phyloP scores from a whole-genome alignment of 2,797 vertebrate species.

The Sorex maritimensis region DNA sequence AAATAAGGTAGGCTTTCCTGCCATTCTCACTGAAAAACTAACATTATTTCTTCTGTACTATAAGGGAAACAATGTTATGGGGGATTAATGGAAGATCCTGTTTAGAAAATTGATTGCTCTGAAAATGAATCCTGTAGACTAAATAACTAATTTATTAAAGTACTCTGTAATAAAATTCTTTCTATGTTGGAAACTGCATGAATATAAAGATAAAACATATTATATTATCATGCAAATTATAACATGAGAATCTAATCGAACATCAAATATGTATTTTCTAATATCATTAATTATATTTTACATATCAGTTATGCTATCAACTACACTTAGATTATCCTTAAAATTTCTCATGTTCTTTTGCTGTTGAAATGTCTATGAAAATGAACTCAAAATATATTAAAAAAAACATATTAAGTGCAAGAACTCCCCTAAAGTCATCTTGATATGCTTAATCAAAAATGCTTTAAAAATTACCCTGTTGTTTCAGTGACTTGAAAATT shows the following conservation, averaged over 20 bases:
- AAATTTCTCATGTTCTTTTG: slow-evolving; percentile 39
- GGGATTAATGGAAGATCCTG: slow-evolving; percentile 9
- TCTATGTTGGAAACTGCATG: slow-evolving; percentile 37
- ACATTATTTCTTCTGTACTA: background rate
- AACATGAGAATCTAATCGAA: slow-evolving; percentile 23
- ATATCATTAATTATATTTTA: slow-evolving; percentile 64
- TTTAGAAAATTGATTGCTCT: slow-evolving; percentile 59
- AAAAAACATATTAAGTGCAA: slow-evolving; percentile 58
- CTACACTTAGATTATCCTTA: slow-evolving; percentile 54
- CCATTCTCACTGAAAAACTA: slow-evolving; percentile 36
- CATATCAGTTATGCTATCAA: slow-evolving; percentile 43
- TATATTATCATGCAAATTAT: slow-evolving; percentile 66
- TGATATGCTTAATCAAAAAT: slow-evolving; percentile 63
- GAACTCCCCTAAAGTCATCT: slow-evolving; percentile 47
- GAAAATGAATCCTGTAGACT: slow-evolving; percentile 44
- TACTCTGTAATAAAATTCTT: background rate
- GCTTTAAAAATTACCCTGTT: slow-evolving; percentile 63
- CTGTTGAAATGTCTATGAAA: slow-evolving; percentile 62
- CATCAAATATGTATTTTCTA: slow-evolving; percentile 52
- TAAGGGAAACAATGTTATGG: slow-evolving; percentile 22
- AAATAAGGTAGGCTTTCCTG: slow-evolving; percentile 50
- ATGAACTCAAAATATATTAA: slow-evolving; percentile 63
- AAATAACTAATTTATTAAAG: slow-evolving; percentile 51
- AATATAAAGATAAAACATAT: slow-evolving; percentile 61
- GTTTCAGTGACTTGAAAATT: slow-evolving; percentile 73